Evolutionary conservation across 2,113 vertebrate genomes (phyloP).

Genomic region (Anhinga anhinga): DNA sequence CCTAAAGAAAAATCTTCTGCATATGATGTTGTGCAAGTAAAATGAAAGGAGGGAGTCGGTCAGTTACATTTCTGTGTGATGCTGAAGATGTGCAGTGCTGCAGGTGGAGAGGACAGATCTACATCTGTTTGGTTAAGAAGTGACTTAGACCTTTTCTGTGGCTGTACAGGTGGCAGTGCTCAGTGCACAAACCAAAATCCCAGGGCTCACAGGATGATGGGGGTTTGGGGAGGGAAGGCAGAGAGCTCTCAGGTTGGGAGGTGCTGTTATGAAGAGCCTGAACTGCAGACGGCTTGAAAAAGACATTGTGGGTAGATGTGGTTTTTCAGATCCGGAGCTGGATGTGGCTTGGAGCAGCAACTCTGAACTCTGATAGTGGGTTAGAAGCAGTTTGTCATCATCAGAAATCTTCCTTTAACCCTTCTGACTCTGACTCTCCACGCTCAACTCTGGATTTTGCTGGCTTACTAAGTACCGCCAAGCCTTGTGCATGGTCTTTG

Average conservation of each 20-base stretch:
- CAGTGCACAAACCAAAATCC: background rate
- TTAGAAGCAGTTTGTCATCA: background rate
- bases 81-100: background rate
- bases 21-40: background rate
- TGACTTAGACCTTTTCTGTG: background rate
- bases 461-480: background rate
- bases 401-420: background rate
- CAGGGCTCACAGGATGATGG: accelerated
- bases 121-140: background rate
- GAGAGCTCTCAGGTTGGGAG: background rate
- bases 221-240: background rate
- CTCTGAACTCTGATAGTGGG: background rate
- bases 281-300: background rate
- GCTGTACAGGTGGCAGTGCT: background rate
- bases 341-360: background rate
- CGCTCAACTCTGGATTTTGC: background rate
- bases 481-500: accelerated
- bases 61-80: background rate
- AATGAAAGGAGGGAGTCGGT: background rate
- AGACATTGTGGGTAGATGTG: background rate
- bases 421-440: background rate
- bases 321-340: background rate
- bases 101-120: background rate
- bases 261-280: background rate
- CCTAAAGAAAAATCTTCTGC: background rate